Evolutionary conservation across 2,888 invertebrate genomes (phyloP).

Genomic region (Monopis laevigella): DNA sequence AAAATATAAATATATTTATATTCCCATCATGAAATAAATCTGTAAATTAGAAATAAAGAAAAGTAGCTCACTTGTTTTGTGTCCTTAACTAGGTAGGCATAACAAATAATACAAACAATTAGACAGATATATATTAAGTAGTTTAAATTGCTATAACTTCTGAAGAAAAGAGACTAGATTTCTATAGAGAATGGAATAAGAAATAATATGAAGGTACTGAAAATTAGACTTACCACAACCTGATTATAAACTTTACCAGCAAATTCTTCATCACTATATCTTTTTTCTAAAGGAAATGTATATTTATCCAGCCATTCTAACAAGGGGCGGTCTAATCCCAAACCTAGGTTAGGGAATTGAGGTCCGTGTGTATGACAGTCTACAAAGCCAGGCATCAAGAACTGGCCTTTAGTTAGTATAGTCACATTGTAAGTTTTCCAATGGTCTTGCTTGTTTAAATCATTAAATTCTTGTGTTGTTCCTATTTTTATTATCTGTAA

Average conservation of each 20-base stretch:
- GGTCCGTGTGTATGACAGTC: slow-evolving; percentile 93
- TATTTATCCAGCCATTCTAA: slow-evolving; percentile 87
- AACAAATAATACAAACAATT: too few species aligned
- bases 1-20: too few species aligned
- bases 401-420: slow-evolving; percentile 54
- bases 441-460: background rate
- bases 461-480: slow-evolving; percentile 1
- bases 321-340: slow-evolving; percentile 81
- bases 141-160: too few species aligned
- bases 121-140: too few species aligned
- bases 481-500: slow-evolving; percentile 40
- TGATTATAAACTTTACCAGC: slow-evolving; percentile 76
- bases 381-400: slow-evolving; percentile 87
- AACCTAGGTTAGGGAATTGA: slow-evolving; percentile 86
- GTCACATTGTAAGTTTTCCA: slow-evolving; percentile 20
- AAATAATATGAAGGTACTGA: too few species aligned
- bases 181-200: background rate
- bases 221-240: slow-evolving; percentile 76
- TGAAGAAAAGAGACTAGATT: too few species aligned
- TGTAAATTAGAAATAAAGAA: too few species aligned
- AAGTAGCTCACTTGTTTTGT: too few species aligned
- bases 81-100: too few species aligned
- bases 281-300: slow-evolving; percentile 85
- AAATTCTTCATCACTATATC: slow-evolving; percentile 73
- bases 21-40: too few species aligned